Conservation (phyloP, 2,113 vertebrate species). For the Anas platyrhynchos region DNA sequence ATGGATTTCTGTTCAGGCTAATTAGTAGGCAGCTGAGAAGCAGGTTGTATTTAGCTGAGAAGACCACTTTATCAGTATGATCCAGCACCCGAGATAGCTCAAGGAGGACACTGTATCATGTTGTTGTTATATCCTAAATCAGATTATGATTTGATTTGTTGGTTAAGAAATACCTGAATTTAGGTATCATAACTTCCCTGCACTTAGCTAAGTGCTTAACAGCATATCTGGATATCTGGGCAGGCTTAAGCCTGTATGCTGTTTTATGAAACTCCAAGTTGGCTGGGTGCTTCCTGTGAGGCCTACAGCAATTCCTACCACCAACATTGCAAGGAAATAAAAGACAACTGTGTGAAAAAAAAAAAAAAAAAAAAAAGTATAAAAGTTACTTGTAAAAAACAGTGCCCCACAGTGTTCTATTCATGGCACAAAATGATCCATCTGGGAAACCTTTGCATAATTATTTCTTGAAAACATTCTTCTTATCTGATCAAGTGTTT, state of each 20-base stretch:
- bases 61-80: background rate
- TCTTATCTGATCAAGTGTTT: conserved; percentile 59
- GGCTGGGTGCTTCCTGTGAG: conserved; percentile 60
- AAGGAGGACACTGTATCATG: background rate
- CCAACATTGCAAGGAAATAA: conserved; percentile 30
- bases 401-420: conserved; percentile 20
- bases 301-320: conserved; percentile 61
- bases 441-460: conserved; percentile 48
- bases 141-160: conserved; percentile 8
- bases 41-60: background rate
- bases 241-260: background rate
- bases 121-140: background rate
- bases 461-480: conserved; percentile 41
- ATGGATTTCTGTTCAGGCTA: background rate
- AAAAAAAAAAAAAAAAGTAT: background rate
- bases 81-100: background rate
- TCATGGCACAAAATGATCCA: conserved; percentile 43
- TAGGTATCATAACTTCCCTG: conserved; percentile 5
- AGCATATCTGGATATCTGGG: background rate
- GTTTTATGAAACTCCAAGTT: conserved; percentile 40
- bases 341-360: conserved; percentile 18
- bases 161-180: background rate
- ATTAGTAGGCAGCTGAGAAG: background rate
- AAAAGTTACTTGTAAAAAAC: conserved; percentile 19
- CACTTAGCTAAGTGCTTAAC: background rate